Evolutionary conservation across 2,113 vertebrate species (phyloP), one percentile per base, ranked within the genome.

Genomic region (Aix galericulata): DNA sequence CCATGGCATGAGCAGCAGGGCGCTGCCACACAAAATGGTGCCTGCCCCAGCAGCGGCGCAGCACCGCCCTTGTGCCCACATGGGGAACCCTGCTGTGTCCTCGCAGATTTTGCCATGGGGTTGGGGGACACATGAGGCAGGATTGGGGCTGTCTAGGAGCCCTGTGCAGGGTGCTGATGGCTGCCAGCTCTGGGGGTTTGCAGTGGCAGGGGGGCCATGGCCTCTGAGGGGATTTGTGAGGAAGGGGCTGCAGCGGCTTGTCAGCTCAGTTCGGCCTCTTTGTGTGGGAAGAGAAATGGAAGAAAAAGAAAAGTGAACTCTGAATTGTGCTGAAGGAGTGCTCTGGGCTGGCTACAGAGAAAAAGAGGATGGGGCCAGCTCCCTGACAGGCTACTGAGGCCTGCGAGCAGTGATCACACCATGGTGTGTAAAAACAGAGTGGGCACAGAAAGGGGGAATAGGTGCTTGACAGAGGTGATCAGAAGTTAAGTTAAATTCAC

Each of bases 391-490:
- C 22, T 32, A 2, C 46, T 8, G 22, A 50, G 26, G 26, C 52
- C n/a, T 0, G 0, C 36, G 22, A n/a, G 8, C 0, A 0, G 7
- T 18, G 32, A 13, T 29, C 16, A 12, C 27, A 14, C n/a, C 32
- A 9, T 50, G 23, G 40, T 74, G 32, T 4, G 17, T 53, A 25
- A 64, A 32, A 74, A 16, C 20, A 58, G 10, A 3, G 34, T 42
- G 40, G 42, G 46, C 36, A 66, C 18, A 0, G 0, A 59, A 71
- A 66, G 32, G 6, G 20, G 29, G 31, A 55, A 66, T 10, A 36
- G 17, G 22, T 38, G 58, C 21, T 58, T 78, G 15, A 17, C 13
- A 77, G 59, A 68, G 42, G 11, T 46, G 7, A 26, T 15, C 2
- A 4, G 1, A 44, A 42, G 21, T 72, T 64, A 34, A 79, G 13